phyloP scores from a whole-genome alignment of 2,888 invertebrate genomes.

The Eulithis testata region DNA sequence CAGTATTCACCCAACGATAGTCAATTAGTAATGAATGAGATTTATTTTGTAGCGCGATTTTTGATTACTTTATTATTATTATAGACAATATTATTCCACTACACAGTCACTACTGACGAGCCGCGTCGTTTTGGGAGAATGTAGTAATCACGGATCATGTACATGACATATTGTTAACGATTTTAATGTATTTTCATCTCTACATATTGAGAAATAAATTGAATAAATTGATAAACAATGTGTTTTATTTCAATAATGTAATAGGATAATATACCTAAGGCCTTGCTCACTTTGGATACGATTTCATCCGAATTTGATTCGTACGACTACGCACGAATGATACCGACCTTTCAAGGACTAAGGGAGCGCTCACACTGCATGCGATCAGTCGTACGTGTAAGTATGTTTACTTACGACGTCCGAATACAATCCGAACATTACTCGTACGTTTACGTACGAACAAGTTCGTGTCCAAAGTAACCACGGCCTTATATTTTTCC shows the following conservation, averaged over 20 bases:
- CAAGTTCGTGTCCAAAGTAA: too few species aligned
- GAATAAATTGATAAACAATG: constrained; percentile 58
- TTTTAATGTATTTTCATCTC: constrained; percentile 74
- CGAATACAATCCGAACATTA: too few species aligned
- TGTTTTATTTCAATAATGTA: constrained; percentile 32
- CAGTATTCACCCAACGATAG: constrained; percentile 84
- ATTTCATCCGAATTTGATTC: too few species aligned
- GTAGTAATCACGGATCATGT: constrained; percentile 51
- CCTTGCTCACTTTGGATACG: too few species aligned
- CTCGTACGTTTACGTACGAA: too few species aligned
- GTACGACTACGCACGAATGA: too few species aligned
- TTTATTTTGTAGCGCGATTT: constrained; percentile 73
- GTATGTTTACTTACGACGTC: too few species aligned
- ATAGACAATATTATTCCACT: constrained; percentile 68
- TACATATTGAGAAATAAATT: constrained; percentile 66
- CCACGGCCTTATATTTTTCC: too few species aligned
- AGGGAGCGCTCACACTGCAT: too few species aligned
- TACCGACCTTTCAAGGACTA: too few species aligned
- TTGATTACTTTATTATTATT: constrained; percentile 61
- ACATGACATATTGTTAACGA: constrained; percentile 68
- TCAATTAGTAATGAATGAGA: constrained; percentile 82
- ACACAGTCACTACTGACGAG: constrained; percentile 46
- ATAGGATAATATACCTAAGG: too few species aligned
- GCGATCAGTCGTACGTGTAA: too few species aligned
- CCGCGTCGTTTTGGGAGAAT: constrained; percentile 31